Base-by-base conservation (phyloP, 2,888 invertebrate genomes). In the Lottia gigantea region DNA sequence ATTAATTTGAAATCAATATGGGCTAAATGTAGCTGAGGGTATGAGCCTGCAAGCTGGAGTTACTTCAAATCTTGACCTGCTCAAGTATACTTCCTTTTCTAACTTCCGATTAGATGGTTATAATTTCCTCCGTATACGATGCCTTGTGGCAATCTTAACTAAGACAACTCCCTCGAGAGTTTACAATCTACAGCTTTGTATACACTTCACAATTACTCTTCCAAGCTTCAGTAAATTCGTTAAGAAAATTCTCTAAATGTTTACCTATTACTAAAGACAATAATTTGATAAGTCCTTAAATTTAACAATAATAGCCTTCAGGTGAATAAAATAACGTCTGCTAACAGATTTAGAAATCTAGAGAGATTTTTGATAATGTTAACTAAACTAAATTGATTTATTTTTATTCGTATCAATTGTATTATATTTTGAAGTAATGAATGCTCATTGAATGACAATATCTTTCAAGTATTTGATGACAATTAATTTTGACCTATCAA, bases 1-100 rank as follows among this genome's bases (percentile, higher is more conserved):
- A 73, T 76, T 76, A 76, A 74, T 73, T 71, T 70, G 76, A 74
- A 76, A 76, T 70, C 65, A 72, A 76, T 74, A 72, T 72, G 40
- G 55, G 31, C 40, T 40, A 67, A 47, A 61, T 31, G 31, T 46
- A 55, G 55, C 55, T 23, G 19, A 12, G 23, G 55, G 23, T 55
- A 23, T 23, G 23, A 55, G 55, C 55, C 55, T 55, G 12, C 12
- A 55, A 23, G 55, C 23, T 55, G 55, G 55, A 55, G 23, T 55
- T 55, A 55, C 55, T 55, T 55, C 19, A 23, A 55, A 55, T 55
- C 55, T 55, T 55, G 55, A 55, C 55, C 55, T 23, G 55, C 55
- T 55, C 19, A 55, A 55, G 55, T 55, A 55, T 55, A 55, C 55
- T 55, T 55, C 55, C 55, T 55, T 23, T 55, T 23, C 55, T 23